Conservation (phyloP, 2,113 vertebrate genomes). For the Phrynosoma blainvillii region DNA sequence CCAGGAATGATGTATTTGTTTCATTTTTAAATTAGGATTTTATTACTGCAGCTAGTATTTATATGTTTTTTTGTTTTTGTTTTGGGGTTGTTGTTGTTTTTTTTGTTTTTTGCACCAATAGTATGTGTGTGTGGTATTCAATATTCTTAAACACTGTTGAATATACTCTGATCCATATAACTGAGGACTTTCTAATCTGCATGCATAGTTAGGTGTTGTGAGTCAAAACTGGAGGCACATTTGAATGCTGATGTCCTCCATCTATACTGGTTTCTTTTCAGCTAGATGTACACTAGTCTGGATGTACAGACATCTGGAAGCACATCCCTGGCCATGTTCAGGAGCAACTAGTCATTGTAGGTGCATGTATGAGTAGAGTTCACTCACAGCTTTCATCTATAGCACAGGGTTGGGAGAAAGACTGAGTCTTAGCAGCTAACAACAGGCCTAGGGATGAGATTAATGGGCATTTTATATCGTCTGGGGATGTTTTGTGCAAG, state of each 20-base stretch:
- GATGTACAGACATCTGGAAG: too few relatives aligned
- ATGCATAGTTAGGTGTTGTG: not conserved
- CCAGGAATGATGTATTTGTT: constrained; percentile 11
- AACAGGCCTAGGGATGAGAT: not conserved
- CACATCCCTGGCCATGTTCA: too few relatives aligned
- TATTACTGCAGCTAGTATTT: not conserved
- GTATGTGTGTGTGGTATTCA: too few relatives aligned
- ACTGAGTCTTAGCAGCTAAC: not conserved
- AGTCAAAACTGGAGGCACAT: not conserved
- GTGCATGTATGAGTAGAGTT: not conserved
- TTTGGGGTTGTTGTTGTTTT: too few relatives aligned
- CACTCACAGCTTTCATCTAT: not conserved
- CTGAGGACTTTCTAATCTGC: not conserved
- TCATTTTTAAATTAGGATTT: constrained; percentile 7
- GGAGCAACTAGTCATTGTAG: not conserved
- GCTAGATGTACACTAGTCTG: not conserved
- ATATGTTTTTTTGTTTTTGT: not conserved
- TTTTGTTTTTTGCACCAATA: not conserved
- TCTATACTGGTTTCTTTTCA: not conserved
- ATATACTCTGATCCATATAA: not conserved
- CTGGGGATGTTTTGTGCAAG: not conserved
- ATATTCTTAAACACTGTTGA: not conserved
- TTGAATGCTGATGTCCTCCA: not conserved
- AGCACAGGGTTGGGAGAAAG: not conserved
- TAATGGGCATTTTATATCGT: too few relatives aligned